Conservation (phyloP, 2,888 invertebrate genomes). For the Choreutis nemorana region DNA sequence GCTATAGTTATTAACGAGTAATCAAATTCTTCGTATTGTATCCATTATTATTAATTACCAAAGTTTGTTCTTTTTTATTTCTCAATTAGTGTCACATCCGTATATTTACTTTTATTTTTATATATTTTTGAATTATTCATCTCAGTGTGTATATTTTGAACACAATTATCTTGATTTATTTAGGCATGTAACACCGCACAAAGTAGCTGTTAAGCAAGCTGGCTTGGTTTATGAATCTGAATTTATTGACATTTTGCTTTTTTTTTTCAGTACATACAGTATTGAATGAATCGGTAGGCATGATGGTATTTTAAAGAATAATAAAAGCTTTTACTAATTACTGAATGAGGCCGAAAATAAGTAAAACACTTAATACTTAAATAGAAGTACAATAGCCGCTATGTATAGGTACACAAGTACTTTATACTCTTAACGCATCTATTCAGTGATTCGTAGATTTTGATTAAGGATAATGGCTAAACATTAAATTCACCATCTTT, state of each 20-base stretch:
- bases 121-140: constrained; percentile 22
- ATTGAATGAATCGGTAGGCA: constrained; percentile 53
- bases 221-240: constrained; percentile 6
- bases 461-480: too few species aligned
- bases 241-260: constrained; percentile 26
- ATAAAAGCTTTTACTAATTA: too few species aligned
- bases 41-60: constrained; percentile 53
- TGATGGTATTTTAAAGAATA: too few species aligned
- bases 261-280: constrained; percentile 46
- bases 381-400: too few species aligned
- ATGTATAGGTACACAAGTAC: too few species aligned
- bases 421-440: too few species aligned
- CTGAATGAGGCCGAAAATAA: too few species aligned
- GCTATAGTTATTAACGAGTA: constrained; percentile 90
- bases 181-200: constrained; percentile 54
- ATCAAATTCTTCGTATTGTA: constrained; percentile 66
- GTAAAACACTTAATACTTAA: too few species aligned
- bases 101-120: constrained; percentile 22
- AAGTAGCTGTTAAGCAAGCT: constrained; percentile 13
- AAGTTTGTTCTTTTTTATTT: constrained; percentile 41
- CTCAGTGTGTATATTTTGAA: constrained; percentile 24
- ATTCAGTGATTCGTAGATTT: too few species aligned
- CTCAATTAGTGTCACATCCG: constrained; percentile 39
- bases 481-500: too few species aligned
- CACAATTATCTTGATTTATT: constrained; percentile 34